Base-by-base conservation (phyloP, 2,797 vertebrate species). In the Smutsia temminckii region DNA sequence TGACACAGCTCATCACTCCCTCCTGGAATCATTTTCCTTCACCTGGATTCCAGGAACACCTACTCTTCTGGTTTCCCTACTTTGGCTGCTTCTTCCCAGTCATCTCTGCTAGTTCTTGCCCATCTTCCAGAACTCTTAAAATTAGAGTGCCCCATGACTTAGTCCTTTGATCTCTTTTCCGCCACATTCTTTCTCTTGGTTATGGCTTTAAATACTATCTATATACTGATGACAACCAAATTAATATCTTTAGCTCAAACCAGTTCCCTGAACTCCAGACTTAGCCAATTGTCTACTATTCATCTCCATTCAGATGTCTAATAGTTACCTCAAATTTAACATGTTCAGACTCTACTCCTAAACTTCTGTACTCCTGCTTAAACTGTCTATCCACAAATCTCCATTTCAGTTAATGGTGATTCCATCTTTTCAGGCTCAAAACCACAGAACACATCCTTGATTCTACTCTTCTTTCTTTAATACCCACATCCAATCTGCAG, bases 371-470 rank as follows among this genome's bases (percentile, higher is more conserved):
- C 42, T 66, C 32, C 12, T 8, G 40, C 37, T 64, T 89, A 59
- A 90, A 64, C 37, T 81, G 71, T 89, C 27, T 69, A 75, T 17
- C 16, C 46, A 71, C 10, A 66, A 88, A 66, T n/a, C 75, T 80
- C 74, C 42, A 78, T 55, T 37, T 66, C 53, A 75, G 29, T 63
- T 69, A 63, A 85, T 13, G 37, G 32, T 66, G 85, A 74, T 77
- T 61, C 49, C 27, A 94, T 55, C 80, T 57, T 80, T 85, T 95
- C 10, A 90, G 27, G 74, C 40, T 85, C 53, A 51, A 89, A 96
- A 61, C 18, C 40, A 55, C 34, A n/a, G 7, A 91, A 91, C 69
- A 40, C 11, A 40, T 59, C 75, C 91, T 69, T 78, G 37, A 92
- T n/a, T 37, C 18, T 83, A 75, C 51, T 11, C 57, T 75, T 37